Evolutionary conservation across 2,888 invertebrate genomes (phyloP), one percentile per base, ranked within the genome.

Genomic region (Odontothrips loti): DNA sequence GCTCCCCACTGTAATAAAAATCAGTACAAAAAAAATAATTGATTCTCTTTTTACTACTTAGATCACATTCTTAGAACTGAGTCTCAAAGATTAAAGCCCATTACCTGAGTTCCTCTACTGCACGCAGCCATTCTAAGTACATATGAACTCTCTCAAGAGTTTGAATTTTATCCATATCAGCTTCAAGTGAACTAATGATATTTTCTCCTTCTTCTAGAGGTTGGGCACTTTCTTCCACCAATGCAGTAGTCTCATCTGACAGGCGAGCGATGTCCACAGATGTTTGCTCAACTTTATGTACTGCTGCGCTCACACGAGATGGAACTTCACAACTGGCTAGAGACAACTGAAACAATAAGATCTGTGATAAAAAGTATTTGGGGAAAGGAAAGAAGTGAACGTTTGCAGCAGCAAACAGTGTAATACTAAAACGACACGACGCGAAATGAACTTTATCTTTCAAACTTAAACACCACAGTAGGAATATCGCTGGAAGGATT

Each of bases 51-150:
- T 81, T 79, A 80, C 11, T 47, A 63, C 79, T 51, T n/a, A 63
- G 79, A 80, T 51, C n/a, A 58, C 11, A 1, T 23, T 86, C 86
- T 79, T 87, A 88, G 83, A 86, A 86, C 0, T 88, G 84, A 3
- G 87, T 87, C 6, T 85, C 80, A 20, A 17, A 79, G 63, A 51
- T 78, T 43, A 29, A 58, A 27, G 82, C n/a, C n/a, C n/a, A 83
- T 85, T 87, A 93, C 93, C 93, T 92, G 81, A 94, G 88, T 83
- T 92, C 91, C 85, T 95, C 92, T 84, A 95, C 90, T 85, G 90
- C 91, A 85, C 93, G 91, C 84, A 94, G 89, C 79, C 93, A 90
- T 85, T 90, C 91, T 81, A 95, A 87, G 87, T 95, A 95, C 78
- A 90, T 90, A 51, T 90, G 86, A 15, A 90, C 87, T 83, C 89